Percentiles rank a stretch among this genome's conserved stretches.
These are phyloP conservation scores for Disparrhopalites patrizii DNA, from an alignment of 2,888 invertebrate species.

Conservation along the genomic window DNA sequence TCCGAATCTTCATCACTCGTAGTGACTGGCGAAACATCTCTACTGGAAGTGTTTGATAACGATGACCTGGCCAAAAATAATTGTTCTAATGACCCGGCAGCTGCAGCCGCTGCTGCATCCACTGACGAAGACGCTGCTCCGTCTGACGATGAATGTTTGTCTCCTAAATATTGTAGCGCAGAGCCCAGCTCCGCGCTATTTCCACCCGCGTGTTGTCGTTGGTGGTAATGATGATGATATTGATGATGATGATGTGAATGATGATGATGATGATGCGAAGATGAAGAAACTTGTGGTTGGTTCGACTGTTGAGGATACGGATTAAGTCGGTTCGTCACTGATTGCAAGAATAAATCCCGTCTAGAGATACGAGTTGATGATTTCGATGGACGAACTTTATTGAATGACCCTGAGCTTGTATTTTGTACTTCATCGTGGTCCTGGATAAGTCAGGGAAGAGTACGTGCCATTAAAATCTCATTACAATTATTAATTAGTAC, in stretches of 20 bases:
- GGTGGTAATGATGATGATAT: constrained; percentile 1
- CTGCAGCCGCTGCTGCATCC: neutral
- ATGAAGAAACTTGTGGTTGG: neutral
- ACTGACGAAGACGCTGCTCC: no score
- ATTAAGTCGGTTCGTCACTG: constrained; percentile 28
- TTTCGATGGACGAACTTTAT: constrained; percentile 24
- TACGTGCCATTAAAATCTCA: no score
- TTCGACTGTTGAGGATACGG: constrained; percentile 29
- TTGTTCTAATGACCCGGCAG: constrained; percentile 9
- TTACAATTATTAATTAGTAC: neutral
- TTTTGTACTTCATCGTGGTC: constrained; percentile 27
- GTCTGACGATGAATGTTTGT: neutral
- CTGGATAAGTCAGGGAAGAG: constrained; percentile 16
- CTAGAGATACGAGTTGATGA: constrained; percentile 30
- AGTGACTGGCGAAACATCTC: constrained; percentile 31
- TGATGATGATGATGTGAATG: neutral
- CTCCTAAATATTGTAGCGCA: neutral
- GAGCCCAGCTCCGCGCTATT: constrained; percentile 7
- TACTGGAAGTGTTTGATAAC: constrained; percentile 12
- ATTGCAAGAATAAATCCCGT: constrained; percentile 35
- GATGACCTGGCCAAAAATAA: neutral
- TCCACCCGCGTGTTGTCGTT: neutral
- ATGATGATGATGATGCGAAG: neutral
- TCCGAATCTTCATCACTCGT: constrained; percentile 35
- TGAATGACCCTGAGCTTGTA: constrained; percentile 18